Conservation (phyloP, 1,140 invertebrate species). For the Plodia interpunctella region DNA sequence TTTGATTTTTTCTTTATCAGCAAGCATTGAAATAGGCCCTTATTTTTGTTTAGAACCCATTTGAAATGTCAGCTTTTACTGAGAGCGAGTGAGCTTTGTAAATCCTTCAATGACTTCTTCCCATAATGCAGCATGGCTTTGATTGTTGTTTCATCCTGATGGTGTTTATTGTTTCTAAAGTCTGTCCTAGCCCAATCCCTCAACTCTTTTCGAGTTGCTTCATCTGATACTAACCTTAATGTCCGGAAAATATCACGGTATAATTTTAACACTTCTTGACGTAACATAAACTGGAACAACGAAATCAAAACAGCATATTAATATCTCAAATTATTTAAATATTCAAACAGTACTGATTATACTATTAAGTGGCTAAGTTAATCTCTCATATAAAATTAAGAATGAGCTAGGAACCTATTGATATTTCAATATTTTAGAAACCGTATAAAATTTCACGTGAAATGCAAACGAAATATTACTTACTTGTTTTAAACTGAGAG, state of each 20-base stretch:
- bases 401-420: no score
- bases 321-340: no score
- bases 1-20: no score
- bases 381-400: background rate
- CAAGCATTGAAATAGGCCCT: no score
- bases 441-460: no score
- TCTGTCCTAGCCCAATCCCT: conserved; percentile 83
- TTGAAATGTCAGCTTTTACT: conserved; percentile 56
- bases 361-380: no score
- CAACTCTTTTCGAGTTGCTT: conserved; percentile 79
- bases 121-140: conserved; percentile 85
- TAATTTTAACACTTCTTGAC: conserved; percentile 85
- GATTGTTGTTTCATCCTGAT: conserved; percentile 82
- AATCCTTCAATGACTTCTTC: conserved; percentile 81
- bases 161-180: conserved; percentile 82
- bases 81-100: conserved; percentile 80
- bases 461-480: no score
- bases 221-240: conserved; percentile 81
- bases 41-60: no score
- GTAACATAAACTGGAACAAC: conserved; percentile 83
- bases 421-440: no score
- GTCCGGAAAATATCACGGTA: conserved; percentile 85
- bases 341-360: no score
- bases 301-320: no score
- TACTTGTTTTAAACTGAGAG: conserved; percentile 79